These are phyloP conservation scores for Lamellibrachia columna DNA, from an alignment of 2,888 invertebrate genomes.

Conservation along the genomic window DNA sequence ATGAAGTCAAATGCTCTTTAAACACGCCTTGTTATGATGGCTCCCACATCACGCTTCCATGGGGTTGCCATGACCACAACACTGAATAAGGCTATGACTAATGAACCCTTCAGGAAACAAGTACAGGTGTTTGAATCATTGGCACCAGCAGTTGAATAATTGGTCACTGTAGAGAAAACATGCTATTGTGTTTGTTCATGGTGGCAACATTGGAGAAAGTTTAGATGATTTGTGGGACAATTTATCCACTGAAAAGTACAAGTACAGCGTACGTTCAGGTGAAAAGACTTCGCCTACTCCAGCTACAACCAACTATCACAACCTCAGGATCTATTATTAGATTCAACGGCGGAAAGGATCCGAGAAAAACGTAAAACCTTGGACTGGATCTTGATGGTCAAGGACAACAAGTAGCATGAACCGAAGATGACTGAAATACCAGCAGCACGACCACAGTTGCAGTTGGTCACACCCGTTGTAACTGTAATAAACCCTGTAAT, in stretches of 20 bases:
- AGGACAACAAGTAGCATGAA: neutral
- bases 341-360: neutral
- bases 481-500: neutral
- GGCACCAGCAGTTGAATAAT: neutral
- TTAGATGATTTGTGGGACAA: neutral
- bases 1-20: neutral
- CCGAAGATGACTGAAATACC: neutral
- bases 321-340: neutral
- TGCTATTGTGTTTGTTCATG: neutral
- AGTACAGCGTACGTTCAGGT: neutral
- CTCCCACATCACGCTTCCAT: neutral
- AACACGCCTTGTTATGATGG: neutral
- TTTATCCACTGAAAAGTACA: neutral
- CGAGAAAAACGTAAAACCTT: neutral
- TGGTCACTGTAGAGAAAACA: neutral
- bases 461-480: neutral
- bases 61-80: neutral
- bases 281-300: neutral
- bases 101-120: neutral
- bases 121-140: neutral
- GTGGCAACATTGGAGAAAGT: neutral
- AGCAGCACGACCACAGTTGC: neutral
- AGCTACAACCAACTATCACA: neutral
- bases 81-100: neutral
- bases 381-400: neutral